A percentile compares a stretch with the other conserved stretches of the same genome.
These are phyloP conservation scores for Halichoerus grypus DNA, from an alignment of 2,113 vertebrate species.

Conservation along the genomic window DNA sequence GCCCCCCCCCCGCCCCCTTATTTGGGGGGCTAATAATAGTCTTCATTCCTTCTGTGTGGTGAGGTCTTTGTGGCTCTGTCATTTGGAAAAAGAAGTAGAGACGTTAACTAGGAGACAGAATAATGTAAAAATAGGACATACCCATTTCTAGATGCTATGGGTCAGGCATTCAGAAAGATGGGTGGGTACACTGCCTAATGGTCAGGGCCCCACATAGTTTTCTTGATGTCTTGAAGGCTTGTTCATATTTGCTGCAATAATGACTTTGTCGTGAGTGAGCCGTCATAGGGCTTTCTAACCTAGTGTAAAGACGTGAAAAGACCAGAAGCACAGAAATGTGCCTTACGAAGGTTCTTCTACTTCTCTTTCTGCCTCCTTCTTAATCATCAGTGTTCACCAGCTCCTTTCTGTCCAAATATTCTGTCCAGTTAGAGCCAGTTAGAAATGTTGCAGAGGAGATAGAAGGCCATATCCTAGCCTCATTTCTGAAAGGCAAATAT, in stretches of 20 bases:
- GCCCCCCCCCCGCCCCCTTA: neutral
- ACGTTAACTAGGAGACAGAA: neutral
- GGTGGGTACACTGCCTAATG: fast-evolving
- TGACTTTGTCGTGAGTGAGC: neutral
- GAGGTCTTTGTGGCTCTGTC: neutral
- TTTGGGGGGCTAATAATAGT: neutral
- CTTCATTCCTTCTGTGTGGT: neutral
- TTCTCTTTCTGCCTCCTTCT: too few species aligned
- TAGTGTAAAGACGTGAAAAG: neutral
- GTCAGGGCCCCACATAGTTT: neutral
- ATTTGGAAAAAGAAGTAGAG: neutral
- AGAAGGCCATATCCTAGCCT: neutral
- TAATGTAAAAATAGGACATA: neutral
- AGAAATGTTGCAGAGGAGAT: neutral
- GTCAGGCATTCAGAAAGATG: neutral
- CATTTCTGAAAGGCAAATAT: neutral
- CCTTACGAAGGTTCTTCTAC: neutral
- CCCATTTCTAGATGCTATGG: neutral
- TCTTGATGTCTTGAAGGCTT: neutral
- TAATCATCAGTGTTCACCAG: neutral
- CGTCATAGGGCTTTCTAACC: neutral
- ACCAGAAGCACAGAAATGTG: neutral
- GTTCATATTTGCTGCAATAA: neutral
- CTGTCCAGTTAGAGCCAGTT: neutral
- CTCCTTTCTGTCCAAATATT: neutral